A percentile compares a stretch with the other conserved stretches of the same genome.
phyloP scores from a whole-genome alignment of 2,113 vertebrate species.

The Spizaetus ornatus region DNA sequence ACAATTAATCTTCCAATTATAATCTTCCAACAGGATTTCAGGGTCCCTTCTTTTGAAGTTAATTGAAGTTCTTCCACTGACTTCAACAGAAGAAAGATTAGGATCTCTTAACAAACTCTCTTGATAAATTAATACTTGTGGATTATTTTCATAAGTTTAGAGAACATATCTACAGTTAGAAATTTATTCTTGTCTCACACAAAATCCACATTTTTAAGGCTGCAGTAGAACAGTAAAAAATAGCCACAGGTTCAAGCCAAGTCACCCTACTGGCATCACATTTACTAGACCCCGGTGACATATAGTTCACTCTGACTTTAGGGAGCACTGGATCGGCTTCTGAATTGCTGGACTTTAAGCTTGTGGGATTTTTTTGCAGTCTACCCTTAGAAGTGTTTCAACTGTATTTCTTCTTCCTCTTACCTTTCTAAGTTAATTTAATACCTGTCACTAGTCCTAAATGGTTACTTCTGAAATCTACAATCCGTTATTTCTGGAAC shows the following conservation, averaged over 20 bases:
- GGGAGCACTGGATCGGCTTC: neutral
- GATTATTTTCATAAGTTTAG: neutral
- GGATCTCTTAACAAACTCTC: neutral
- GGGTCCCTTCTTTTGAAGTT: conserved; percentile 47
- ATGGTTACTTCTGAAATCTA: neutral
- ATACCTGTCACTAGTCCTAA: neutral
- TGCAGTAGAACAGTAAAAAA: neutral
- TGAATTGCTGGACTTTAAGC: neutral
- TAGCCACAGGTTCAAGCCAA: neutral
- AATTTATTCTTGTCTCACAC: neutral
- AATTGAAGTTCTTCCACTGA: conserved; percentile 30
- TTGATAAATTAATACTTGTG: conserved; percentile 1
- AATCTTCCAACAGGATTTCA: conserved; percentile 46
- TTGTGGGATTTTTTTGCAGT: neutral
- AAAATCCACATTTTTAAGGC: neutral
- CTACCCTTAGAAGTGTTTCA: neutral
- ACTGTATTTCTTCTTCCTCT: neutral
- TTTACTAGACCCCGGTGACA: neutral
- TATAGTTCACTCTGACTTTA: neutral
- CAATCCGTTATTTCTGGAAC: neutral
- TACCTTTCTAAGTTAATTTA: neutral
- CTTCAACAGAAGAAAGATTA: conserved; percentile 24
- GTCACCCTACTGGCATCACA: neutral
- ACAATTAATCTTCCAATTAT: conserved; percentile 45
- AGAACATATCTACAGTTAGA: neutral